These are phyloP conservation scores for Peromyscus eremicus DNA, from an alignment of 2,797 vertebrate genomes.

Conservation along the genomic window DNA sequence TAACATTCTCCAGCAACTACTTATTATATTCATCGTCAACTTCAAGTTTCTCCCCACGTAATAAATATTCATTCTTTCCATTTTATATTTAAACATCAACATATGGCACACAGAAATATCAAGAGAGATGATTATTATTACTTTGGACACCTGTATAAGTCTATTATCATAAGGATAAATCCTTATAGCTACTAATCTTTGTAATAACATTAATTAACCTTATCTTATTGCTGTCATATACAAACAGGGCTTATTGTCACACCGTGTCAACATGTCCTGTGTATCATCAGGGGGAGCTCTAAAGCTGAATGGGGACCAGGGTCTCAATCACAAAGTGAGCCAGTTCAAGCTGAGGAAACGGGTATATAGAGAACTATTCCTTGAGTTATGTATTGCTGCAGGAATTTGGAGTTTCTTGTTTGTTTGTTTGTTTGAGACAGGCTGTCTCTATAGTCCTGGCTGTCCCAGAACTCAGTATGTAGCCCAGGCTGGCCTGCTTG, in stretches of 20 bases:
- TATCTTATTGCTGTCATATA: slow-evolving; percentile 10
- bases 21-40: background rate
- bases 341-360: slow-evolving; percentile 14
- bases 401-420: background rate
- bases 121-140: slow-evolving; percentile 36
- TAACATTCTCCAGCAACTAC: background rate
- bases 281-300: background rate
- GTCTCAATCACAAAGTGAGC: background rate
- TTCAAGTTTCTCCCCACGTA: background rate
- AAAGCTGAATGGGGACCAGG: background rate
- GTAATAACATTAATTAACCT: background rate
- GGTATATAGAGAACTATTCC: background rate
- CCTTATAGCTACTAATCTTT: slow-evolving; percentile 11
- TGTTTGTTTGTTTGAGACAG: background rate
- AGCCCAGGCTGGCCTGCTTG: background rate
- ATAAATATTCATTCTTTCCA: slow-evolving; percentile 27
- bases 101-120: background rate
- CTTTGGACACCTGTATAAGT: background rate
- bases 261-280: background rate
- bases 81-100: slow-evolving; percentile 41
- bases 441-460: background rate
- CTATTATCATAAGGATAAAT: slow-evolving; percentile 30
- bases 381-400: background rate
- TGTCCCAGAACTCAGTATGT: background rate
- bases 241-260: background rate